A percentile compares a stretch with the other conserved stretches of the same genome.
These are phyloP conservation scores for Cerceris ruficornis DNA, from an alignment of 2,888 invertebrate species.

Conservation along the genomic window DNA sequence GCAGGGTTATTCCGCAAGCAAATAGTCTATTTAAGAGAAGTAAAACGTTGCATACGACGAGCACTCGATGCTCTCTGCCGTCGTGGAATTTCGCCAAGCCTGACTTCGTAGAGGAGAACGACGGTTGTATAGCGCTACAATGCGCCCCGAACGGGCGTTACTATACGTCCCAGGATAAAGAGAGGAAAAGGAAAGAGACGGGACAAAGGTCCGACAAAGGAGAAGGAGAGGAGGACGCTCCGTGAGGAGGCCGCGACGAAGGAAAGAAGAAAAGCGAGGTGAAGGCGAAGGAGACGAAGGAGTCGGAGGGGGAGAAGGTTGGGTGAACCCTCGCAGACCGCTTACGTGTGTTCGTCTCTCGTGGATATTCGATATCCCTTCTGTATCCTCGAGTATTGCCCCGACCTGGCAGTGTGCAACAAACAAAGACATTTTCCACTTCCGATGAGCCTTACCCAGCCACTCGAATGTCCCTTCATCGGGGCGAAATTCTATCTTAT, in stretches of 20 bases:
- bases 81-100: slow-evolving; percentile 52
- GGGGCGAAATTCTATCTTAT: slow-evolving; percentile 62
- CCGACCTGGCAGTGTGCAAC: slow-evolving; percentile 58
- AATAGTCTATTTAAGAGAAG: slow-evolving; percentile 33
- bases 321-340: slow-evolving; percentile 59
- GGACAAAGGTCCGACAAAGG: slow-evolving; percentile 72
- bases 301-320: slow-evolving; percentile 53
- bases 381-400: slow-evolving; percentile 50
- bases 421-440: slow-evolving; percentile 78
- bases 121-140: slow-evolving; percentile 28
- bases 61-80: slow-evolving; percentile 24
- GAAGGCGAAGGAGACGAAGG: slow-evolving; percentile 42
- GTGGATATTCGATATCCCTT: slow-evolving; percentile 76
- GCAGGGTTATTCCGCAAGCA: slow-evolving; percentile 30
- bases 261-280: slow-evolving; percentile 45
- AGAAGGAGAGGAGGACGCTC: background rate
- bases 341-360: slow-evolving; percentile 53
- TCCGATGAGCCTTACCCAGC: slow-evolving; percentile 64
- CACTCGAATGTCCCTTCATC: slow-evolving; percentile 34
- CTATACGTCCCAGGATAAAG: slow-evolving; percentile 50
- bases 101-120: slow-evolving; percentile 15
- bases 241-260: background rate
- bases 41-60: slow-evolving; percentile 26
- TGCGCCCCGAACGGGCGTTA: slow-evolving; percentile 35
- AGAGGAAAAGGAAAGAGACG: slow-evolving; percentile 55